A percentile compares a stretch with the other conserved stretches of the same genome.
Conservation (phyloP, 2,113 vertebrate species). For the Ifrita kowaldi region DNA sequence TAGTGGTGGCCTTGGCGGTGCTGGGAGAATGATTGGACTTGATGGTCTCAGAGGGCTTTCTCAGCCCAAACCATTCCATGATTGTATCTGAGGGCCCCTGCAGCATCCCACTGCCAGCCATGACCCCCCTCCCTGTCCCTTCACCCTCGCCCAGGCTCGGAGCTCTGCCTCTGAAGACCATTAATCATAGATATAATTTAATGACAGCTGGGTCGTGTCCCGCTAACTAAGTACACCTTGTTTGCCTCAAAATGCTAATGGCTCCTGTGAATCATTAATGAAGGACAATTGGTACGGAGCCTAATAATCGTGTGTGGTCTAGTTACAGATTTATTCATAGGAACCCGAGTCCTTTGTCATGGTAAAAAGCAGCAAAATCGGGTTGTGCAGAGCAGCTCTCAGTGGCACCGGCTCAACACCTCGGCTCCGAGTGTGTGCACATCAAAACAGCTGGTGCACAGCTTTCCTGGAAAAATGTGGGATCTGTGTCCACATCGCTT, state of each 20-base stretch:
- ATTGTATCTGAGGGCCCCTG: not conserved
- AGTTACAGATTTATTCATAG: constrained; percentile 60
- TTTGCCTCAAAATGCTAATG: constrained; percentile 99
- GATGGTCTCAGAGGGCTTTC: not conserved
- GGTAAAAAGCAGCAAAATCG: not conserved
- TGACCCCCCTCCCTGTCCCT: constrained; percentile 36
- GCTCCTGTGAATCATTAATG: constrained; percentile 83
- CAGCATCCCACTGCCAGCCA: not conserved
- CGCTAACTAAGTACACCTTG: constrained; percentile 90
- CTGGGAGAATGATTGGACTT: not conserved
- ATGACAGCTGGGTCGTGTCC: constrained; percentile 95
- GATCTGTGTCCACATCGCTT: rapidly evolving
- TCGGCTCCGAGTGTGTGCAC: not conserved
- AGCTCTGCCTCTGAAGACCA: constrained; percentile 90
- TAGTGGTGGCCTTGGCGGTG: not conserved
- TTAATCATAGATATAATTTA: constrained; percentile 99
- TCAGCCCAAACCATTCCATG: not conserved
- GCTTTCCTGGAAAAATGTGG: not conserved
- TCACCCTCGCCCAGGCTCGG: constrained; percentile 70
- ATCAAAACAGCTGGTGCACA: not conserved
- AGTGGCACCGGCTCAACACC: not conserved
- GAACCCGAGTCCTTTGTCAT: constrained; percentile 44
- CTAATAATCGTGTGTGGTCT: constrained; percentile 68
- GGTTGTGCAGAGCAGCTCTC: not conserved
- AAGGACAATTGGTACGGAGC: constrained; percentile 79